A percentile compares a stretch with the other conserved stretches of the same genome.
phyloP scores from a whole-genome alignment of 1,140 invertebrate species.

The Drosophila chauvacae region DNA sequence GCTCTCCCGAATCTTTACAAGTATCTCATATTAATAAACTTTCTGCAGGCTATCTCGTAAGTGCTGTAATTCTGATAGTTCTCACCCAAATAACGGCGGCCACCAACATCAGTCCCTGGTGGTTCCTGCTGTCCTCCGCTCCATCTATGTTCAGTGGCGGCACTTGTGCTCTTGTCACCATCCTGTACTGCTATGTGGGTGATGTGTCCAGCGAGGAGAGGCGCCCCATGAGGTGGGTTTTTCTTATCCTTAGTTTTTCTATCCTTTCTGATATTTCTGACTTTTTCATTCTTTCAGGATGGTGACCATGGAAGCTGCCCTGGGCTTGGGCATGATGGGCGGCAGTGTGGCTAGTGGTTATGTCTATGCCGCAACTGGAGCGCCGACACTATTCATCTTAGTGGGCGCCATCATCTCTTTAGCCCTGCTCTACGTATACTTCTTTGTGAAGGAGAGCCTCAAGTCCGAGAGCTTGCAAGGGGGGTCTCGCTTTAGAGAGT shows the following conservation, averaged over 20 bases:
- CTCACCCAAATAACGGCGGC: slow-evolving; percentile 61
- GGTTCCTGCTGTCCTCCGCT: slow-evolving; percentile 86
- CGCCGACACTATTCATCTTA: slow-evolving; percentile 48
- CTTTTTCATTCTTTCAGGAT: slow-evolving; percentile 85
- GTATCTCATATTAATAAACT: background rate
- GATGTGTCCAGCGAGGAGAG: slow-evolving; percentile 86
- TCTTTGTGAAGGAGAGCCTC: slow-evolving; percentile 78
- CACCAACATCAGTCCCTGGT: slow-evolving; percentile 86
- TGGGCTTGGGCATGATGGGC: slow-evolving; percentile 86
- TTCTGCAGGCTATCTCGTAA: slow-evolving; percentile 61
- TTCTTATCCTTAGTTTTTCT: no score
- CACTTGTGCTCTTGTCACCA: slow-evolving; percentile 86
- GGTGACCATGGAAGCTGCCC: slow-evolving; percentile 87
- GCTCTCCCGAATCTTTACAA: background rate
- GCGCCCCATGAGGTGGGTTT: slow-evolving; percentile 84
- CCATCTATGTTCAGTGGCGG: slow-evolving; percentile 87
- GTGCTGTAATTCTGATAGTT: slow-evolving; percentile 55
- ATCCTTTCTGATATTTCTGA: background rate
- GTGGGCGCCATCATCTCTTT: slow-evolving; percentile 47
- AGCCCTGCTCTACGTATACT: slow-evolving; percentile 65
- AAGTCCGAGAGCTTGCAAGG: slow-evolving; percentile 57
- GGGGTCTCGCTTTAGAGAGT: slow-evolving; percentile 77
- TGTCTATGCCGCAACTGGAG: slow-evolving; percentile 61
- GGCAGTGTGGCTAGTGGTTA: slow-evolving; percentile 86
- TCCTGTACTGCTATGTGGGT: slow-evolving; percentile 87